phyloP scores from a whole-genome alignment of 2,113 vertebrate genomes.

The Zapus hudsonius region DNA sequence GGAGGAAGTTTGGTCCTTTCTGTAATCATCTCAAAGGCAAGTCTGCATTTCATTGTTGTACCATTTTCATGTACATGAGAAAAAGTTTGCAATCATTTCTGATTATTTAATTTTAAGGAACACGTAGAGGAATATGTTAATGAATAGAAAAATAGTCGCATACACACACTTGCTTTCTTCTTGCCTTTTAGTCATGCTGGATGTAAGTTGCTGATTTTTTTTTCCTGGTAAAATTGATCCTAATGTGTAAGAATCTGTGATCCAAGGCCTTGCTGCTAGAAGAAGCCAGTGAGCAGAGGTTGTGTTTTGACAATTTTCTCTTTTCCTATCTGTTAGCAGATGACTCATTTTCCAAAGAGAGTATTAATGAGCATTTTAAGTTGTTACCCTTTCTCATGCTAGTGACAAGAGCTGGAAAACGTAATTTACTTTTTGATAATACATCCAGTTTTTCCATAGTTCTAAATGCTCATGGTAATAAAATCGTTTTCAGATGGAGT shows the following conservation, averaged over 20 bases:
- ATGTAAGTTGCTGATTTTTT: constrained; percentile 35
- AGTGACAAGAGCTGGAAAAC: constrained; percentile 42
- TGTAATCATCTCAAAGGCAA: constrained; percentile 44
- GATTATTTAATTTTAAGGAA: constrained; percentile 56
- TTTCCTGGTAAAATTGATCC: constrained; percentile 44
- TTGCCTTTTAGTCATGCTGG: constrained; percentile 32
- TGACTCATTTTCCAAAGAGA: constrained; percentile 51
- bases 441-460: constrained; percentile 17
- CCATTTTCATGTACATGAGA: constrained; percentile 34
- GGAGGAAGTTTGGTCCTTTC: constrained; percentile 20
- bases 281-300: background rate
- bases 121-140: constrained; percentile 5
- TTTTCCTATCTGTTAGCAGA: constrained; percentile 24
- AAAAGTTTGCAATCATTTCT: constrained; percentile 32
- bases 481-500: constrained; percentile 47
- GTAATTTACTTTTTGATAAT: constrained; percentile 59
- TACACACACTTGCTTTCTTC: background rate
- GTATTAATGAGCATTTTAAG: constrained; percentile 52
- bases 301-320: background rate
- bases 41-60: background rate
- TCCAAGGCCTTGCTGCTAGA: background rate
- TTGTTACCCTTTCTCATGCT: constrained; percentile 37
- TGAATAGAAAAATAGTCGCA: constrained; percentile 22
- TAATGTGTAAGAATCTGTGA: constrained; percentile 14
- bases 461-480: constrained; percentile 33